Conservation (phyloP, 1,140 invertebrate species). For the Diplogasteroides magnus region DNA sequence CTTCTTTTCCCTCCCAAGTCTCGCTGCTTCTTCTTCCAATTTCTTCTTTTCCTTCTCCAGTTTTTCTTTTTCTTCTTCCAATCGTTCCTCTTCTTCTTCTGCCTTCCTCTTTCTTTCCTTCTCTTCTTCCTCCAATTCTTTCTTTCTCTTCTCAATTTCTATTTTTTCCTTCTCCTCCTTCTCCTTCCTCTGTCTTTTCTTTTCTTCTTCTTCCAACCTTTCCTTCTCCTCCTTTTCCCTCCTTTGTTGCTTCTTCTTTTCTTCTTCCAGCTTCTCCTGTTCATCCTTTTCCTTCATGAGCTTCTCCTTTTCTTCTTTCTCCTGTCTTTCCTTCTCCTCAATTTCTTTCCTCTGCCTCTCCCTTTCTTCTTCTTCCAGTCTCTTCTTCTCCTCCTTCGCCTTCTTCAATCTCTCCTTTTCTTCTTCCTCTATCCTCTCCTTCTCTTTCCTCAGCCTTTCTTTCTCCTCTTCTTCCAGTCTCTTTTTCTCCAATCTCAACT, state of each 20-base stretch:
- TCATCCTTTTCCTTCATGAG: too few species aligned
- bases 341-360: constrained; percentile 1
- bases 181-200: not conserved
- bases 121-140: constrained; percentile 1
- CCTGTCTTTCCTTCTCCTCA: too few species aligned
- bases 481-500: constrained; percentile 8
- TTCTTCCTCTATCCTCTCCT: not conserved
- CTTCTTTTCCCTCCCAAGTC: not conserved
- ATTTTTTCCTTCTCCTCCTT: constrained; percentile 2
- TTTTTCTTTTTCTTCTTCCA: not conserved
- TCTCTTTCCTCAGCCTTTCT: not conserved
- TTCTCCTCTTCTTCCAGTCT: constrained; percentile 2
- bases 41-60: not conserved
- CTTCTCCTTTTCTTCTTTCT: too few species aligned
- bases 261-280: constrained; percentile 1
- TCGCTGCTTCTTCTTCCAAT: not conserved
- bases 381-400: constrained; percentile 1
- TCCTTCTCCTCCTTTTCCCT: constrained; percentile 18
- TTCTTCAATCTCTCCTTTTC: not conserved
- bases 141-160: constrained; percentile 2
- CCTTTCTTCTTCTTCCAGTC: constrained; percentile 1
- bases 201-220: constrained; percentile 10
- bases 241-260: not conserved
- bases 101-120: constrained; percentile 8
- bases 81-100: not conserved